Evolutionary conservation across 2,797 vertebrate genomes (phyloP).

Genomic region (Hippoglossus hippoglossus): DNA sequence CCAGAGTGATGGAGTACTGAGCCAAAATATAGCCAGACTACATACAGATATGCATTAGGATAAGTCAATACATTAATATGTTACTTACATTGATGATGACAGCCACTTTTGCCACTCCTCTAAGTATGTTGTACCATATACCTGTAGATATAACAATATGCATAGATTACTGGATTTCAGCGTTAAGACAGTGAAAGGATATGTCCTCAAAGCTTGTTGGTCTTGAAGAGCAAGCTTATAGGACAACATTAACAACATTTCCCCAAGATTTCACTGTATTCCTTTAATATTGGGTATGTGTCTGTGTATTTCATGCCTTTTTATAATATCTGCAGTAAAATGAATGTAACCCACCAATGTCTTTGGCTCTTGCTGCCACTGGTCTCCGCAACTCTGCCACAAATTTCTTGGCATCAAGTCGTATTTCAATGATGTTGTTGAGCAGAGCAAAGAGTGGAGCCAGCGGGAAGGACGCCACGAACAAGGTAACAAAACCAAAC

Average conservation of each 20-base stretch:
- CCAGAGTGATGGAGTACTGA: background rate
- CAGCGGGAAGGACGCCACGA: slow-evolving; percentile 96
- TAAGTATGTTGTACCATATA: slow-evolving; percentile 98
- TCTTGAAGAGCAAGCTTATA: background rate
- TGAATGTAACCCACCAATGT: slow-evolving; percentile 88
- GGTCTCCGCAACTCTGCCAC: slow-evolving; percentile 94
- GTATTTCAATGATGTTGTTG: slow-evolving; percentile 99
- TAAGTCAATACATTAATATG: slow-evolving; percentile 1
- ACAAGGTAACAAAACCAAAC: slow-evolving; percentile 98
- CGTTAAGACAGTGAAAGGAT: background rate
- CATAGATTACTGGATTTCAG: slow-evolving; percentile 8
- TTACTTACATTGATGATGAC: slow-evolving; percentile 98
- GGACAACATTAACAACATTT: background rate
- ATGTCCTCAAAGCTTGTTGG: background rate
- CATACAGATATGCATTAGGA: background rate
- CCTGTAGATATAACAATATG: slow-evolving; percentile 77
- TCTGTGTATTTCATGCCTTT: background rate
- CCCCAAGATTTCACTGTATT: background rate
- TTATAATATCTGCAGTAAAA: background rate
- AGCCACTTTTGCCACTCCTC: slow-evolving; percentile 94
- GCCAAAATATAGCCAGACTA: background rate
- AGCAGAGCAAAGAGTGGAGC: slow-evolving; percentile 96
- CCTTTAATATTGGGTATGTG: background rate
- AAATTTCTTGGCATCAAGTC: slow-evolving; percentile 98
- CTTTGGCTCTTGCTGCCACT: slow-evolving; percentile 94